phyloP scores from a whole-genome alignment of 2,797 vertebrate species.

The Leptatherina wallacei region DNA sequence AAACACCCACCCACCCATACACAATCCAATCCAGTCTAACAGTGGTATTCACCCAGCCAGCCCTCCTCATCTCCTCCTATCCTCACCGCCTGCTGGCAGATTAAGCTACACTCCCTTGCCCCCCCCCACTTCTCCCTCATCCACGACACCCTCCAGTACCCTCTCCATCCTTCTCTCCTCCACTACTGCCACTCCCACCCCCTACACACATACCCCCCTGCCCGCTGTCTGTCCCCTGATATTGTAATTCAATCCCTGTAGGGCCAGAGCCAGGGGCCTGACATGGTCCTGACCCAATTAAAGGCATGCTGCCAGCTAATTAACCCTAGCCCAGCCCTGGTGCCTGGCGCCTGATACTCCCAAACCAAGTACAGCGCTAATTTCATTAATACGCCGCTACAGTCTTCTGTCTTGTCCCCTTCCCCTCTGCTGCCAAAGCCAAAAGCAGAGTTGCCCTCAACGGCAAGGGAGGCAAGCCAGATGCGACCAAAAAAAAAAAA shows the following conservation, averaged over 20 bases:
- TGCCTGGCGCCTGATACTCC: constrained; percentile 79
- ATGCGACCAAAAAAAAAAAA: constrained; percentile 29
- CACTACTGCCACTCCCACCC: constrained; percentile 20
- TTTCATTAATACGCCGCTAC: constrained; percentile 78
- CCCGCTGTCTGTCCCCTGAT: constrained; percentile 69
- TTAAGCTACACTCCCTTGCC: constrained; percentile 59
- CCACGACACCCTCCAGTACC: constrained; percentile 54
- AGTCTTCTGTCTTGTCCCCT: constrained; percentile 58
- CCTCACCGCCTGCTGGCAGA: constrained; percentile 74
- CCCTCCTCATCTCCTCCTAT: constrained; percentile 54
- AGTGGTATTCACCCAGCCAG: constrained; percentile 47
- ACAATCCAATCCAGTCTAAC: constrained; percentile 65
- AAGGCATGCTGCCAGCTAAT: constrained; percentile 82
- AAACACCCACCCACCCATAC: constrained; percentile 14
- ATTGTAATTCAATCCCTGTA: constrained; percentile 83
- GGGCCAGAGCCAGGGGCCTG: constrained; percentile 80
- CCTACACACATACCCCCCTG: constrained; percentile 35
- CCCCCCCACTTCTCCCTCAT: constrained; percentile 35
- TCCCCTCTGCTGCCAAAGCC: constrained; percentile 37
- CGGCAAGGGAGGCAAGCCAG: constrained; percentile 30
- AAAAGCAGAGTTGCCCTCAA: constrained; percentile 27
- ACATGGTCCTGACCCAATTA: constrained; percentile 84
- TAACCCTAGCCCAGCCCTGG: constrained; percentile 76
- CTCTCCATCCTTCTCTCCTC: constrained; percentile 37
- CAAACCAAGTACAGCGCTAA: constrained; percentile 73